These are phyloP conservation scores for Drosophila pachea DNA, from an alignment of 1,140 invertebrate species.

Conservation along the genomic window DNA sequence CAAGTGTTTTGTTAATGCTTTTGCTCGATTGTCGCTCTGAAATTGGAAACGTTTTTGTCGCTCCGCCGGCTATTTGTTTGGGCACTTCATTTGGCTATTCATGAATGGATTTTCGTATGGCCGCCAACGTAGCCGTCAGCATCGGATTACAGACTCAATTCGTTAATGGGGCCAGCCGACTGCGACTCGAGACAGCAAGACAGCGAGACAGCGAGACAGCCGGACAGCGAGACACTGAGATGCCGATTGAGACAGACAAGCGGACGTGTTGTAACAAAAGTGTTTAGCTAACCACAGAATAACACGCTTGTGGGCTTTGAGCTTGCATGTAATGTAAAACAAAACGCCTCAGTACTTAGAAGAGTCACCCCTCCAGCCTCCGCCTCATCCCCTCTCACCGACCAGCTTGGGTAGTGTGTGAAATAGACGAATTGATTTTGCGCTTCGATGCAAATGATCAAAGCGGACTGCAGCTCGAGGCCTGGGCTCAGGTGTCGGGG, in stretches of 20 bases:
- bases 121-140: constrained; percentile 44
- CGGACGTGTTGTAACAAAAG: constrained; percentile 41
- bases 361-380: too few relatives aligned
- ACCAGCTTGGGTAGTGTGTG: constrained; percentile 36
- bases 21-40: constrained; percentile 18
- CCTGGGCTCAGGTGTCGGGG: constrained; percentile 55
- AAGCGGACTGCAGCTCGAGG: constrained; percentile 44
- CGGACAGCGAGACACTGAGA: constrained; percentile 1
- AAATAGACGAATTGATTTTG: constrained; percentile 75
- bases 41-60: constrained; percentile 24
- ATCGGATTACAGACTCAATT: constrained; percentile 56
- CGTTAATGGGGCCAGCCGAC: constrained; percentile 56
- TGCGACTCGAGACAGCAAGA: constrained; percentile 22
- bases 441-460: constrained; percentile 73
- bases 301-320: constrained; percentile 37
- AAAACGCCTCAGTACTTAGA: constrained; percentile 53
- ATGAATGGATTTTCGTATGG: constrained; percentile 44
- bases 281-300: constrained; percentile 52
- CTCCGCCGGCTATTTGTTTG: constrained; percentile 15
- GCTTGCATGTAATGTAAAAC: constrained; percentile 67
- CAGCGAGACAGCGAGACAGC: constrained; percentile 2
- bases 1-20: constrained; percentile 26
- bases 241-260: constrained; percentile 27
- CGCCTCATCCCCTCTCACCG: constrained; percentile 1
- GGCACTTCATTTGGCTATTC: constrained; percentile 32